A percentile compares a stretch with the other conserved stretches of the same genome.
phyloP scores from a whole-genome alignment of 2,888 invertebrate genomes.

The Bruchidius siliquastri region DNA sequence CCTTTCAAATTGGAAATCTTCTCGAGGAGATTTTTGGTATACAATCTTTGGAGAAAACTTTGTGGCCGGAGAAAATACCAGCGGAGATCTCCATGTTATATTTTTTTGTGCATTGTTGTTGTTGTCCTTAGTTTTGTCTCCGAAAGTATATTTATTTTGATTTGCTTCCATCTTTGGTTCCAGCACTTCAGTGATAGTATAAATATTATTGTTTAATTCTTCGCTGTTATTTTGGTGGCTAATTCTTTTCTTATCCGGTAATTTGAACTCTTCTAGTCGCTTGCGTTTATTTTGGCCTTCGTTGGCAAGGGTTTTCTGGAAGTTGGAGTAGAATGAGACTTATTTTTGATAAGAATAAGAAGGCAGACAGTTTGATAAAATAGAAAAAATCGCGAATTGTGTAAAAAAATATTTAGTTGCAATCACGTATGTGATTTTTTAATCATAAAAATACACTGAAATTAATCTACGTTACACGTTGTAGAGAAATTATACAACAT shows the following conservation, averaged over 20 bases:
- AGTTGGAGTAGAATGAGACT: background rate
- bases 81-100: conserved; percentile 40
- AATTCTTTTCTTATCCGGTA: conserved; percentile 7
- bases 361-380: no score
- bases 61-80: conserved; percentile 33
- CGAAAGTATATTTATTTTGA: conserved; percentile 11
- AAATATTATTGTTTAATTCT: background rate
- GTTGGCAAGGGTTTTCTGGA: background rate
- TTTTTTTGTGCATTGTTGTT: conserved; percentile 18
- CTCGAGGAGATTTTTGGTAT: background rate
- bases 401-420: no score
- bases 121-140: conserved; percentile 14
- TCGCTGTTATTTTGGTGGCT: background rate
- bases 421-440: no score
- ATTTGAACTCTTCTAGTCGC: conserved; percentile 6
- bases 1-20: background rate
- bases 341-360: background rate
- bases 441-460: no score
- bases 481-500: no score
- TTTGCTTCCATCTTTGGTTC: background rate
- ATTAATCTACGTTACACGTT: no score
- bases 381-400: no score
- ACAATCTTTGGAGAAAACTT: conserved; percentile 33
- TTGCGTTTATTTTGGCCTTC: background rate
- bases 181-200: background rate